Conservation (phyloP, 2,113 vertebrate species). For the Alectura lathami region DNA sequence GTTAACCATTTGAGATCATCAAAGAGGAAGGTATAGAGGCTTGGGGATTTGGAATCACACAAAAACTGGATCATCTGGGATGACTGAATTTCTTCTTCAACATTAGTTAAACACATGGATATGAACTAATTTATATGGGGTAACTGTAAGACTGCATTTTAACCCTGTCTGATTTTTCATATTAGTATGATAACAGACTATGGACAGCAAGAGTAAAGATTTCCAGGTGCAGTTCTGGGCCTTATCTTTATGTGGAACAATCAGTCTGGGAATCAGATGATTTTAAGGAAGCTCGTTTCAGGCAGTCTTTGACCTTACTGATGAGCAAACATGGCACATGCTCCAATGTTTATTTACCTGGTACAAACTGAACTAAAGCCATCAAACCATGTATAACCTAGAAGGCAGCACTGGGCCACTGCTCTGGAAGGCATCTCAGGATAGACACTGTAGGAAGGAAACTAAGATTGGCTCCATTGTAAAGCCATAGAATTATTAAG, state of each 20-base stretch:
- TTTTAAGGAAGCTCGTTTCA: not conserved
- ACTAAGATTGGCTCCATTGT: not conserved
- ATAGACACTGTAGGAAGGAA: not conserved
- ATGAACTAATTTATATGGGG: not conserved
- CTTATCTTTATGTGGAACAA: not conserved
- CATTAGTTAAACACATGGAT: not conserved
- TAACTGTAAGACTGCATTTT: not conserved
- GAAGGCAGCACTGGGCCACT: not conserved
- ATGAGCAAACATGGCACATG: not conserved
- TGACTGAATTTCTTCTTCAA: not conserved
- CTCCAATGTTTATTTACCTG: not conserved
- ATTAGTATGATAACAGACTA: not conserved
- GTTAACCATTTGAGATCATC: conserved; percentile 26
- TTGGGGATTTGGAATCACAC: not conserved
- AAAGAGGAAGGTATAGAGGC: not conserved
- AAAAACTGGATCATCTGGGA: not conserved
- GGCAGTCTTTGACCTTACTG: not conserved
- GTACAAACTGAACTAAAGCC: not conserved
- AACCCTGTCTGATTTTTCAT: not conserved
- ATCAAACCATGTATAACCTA: not conserved
- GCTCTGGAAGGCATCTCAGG: not conserved
- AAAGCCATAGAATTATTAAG: not conserved
- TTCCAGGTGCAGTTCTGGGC: not conserved
- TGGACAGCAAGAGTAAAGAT: not conserved
- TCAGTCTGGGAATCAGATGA: not conserved